phyloP scores from a whole-genome alignment of 2,113 vertebrate genomes.

The Carollia perspicillata region DNA sequence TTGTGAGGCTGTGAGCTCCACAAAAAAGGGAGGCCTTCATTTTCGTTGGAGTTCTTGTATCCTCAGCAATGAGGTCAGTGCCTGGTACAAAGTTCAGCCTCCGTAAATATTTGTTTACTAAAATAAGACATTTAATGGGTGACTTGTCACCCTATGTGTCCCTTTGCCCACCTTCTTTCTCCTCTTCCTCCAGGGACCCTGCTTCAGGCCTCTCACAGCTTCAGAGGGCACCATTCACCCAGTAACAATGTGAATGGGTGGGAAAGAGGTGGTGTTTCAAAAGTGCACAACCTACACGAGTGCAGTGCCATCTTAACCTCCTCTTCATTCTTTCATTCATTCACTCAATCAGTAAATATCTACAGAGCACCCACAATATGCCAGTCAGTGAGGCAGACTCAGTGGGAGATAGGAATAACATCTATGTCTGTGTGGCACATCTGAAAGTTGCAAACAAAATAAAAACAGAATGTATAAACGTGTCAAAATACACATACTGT shows the following conservation, averaged over 20 bases:
- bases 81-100: background rate
- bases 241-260: rapidly evolving
- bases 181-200: background rate
- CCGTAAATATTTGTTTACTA: background rate
- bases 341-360: background rate
- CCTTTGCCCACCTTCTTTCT: background rate
- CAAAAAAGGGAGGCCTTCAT: background rate
- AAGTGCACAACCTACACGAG: background rate
- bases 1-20: background rate
- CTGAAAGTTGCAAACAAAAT: background rate
- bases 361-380: background rate
- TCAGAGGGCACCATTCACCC: background rate
- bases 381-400: background rate
- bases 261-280: background rate
- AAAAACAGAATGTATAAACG: background rate
- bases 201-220: background rate
- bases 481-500: background rate
- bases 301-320: background rate
- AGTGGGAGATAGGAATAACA: background rate
- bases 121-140: background rate
- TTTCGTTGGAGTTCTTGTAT: background rate
- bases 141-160: background rate
- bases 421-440: background rate
- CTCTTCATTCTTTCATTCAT: background rate
- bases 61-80: background rate